Base-by-base conservation (phyloP, 2,113 vertebrate genomes). In the Dolichotis patagonum region DNA sequence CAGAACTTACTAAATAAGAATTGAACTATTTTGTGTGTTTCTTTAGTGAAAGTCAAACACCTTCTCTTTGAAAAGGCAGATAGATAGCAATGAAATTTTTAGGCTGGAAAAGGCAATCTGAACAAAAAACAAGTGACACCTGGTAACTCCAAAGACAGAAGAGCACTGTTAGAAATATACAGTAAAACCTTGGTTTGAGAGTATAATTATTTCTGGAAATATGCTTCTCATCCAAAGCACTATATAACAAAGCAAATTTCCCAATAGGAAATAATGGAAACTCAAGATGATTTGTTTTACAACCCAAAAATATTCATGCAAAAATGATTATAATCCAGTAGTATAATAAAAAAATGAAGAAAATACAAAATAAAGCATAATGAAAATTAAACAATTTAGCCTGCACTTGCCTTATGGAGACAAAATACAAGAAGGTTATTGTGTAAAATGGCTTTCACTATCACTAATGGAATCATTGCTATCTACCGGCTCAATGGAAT, bases 61-160 rank as follows among this genome's bases (percentile, higher is more conserved):
- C 2, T 87, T 80, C 30, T 82, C 56, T 91, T 88, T 71, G 54
- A 73, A 95, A 96, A 91, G 38, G 16, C 38, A 88, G 75, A 88
- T 16, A 85, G 81, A 85, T 16, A 63, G 82, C 75, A 30, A 60
- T 56, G 56, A 90, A 89, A 82, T n/a, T 41, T n/a, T 93, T 63
- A 95, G 56, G 63, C n/a, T 81, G 10, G 30, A 84, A 52, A 11
- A 86, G 60, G 13, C 60, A 35, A 73, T 54, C 4, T 38, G 71
- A 91, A 95, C 56, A 89, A 82, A 19, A 65, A 91, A 13, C 52
- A 94, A 71, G 28, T 80, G 30, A 85, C 1, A 69, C n/a, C n/a
- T 81, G 26, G 28, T 6, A 35, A 92, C 49, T 78, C 69, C 71
- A 54, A 88, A 94, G 73, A 96, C 0, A 92, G 28, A 85, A 85